These are phyloP conservation scores for Myotis vivesi DNA, from an alignment of 2,797 vertebrate species.

Conservation along the genomic window DNA sequence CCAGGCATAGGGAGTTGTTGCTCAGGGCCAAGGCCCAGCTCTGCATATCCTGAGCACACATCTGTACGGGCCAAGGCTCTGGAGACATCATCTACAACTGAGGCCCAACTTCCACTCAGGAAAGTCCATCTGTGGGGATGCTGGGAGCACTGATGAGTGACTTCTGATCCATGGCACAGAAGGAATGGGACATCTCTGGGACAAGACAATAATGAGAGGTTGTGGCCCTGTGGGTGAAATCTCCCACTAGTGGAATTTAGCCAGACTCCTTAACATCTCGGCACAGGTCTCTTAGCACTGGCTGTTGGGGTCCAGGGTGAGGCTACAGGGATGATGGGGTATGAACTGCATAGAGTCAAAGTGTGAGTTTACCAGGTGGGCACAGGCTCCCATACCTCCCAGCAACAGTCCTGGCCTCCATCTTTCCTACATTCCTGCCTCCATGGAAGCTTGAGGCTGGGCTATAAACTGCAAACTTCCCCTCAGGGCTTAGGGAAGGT, in stretches of 20 bases:
- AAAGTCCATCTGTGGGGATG: not conserved
- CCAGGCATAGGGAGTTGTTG: not conserved
- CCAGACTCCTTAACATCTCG: not conserved
- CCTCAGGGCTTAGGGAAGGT: not conserved
- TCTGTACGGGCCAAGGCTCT: not conserved
- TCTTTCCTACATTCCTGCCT: not conserved
- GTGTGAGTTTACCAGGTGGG: not conserved
- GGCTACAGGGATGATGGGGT: not conserved
- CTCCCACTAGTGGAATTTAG: not conserved
- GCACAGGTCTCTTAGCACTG: not conserved
- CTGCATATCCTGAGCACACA: not conserved
- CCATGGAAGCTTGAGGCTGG: not conserved
- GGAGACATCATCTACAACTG: not conserved
- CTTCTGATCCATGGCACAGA: not conserved
- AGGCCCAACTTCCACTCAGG: not conserved
- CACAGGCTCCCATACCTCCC: not conserved
- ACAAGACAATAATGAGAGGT: not conserved
- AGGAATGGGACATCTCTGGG: not conserved
- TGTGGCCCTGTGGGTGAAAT: not conserved
- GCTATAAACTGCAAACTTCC: not conserved
- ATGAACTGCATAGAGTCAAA: not conserved
- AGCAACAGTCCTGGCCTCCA: not conserved
- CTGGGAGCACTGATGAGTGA: not conserved
- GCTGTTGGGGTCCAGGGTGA: not conserved
- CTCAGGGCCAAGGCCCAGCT: not conserved